These are phyloP conservation scores for Pseudomyrmex dendroicus DNA, from an alignment of 1,140 invertebrate species.

Conservation along the genomic window DNA sequence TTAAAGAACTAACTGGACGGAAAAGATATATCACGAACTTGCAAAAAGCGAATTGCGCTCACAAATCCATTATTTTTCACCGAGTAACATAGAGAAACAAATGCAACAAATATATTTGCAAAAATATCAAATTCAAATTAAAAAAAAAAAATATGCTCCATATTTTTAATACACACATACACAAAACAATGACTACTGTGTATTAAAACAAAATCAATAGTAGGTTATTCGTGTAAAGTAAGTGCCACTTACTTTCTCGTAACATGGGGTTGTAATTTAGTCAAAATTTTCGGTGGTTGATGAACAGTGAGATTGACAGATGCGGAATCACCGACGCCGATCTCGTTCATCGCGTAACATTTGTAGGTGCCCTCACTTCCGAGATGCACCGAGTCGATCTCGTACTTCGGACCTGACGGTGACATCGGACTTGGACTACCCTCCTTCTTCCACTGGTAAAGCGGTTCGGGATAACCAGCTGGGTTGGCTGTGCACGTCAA, in stretches of 20 bases:
- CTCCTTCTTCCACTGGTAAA: slow-evolving; percentile 94
- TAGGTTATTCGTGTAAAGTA: background rate
- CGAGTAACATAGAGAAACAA: background rate
- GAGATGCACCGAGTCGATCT: slow-evolving; percentile 92
- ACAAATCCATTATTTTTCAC: background rate
- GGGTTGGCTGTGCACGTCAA: slow-evolving; percentile 94
- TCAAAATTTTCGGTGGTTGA: slow-evolving; percentile 93
- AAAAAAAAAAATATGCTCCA: background rate
- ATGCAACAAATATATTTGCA: background rate
- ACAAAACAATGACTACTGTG: too few species aligned
- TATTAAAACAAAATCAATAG: background rate
- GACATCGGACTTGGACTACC: slow-evolving; percentile 87
- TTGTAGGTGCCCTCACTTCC: slow-evolving; percentile 95
- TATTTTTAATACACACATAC: background rate
- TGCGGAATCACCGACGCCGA: slow-evolving; percentile 93
- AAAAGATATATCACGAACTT: background rate
- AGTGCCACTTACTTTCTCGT: slow-evolving; percentile 86
- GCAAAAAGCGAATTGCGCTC: slow-evolving; percentile 28
- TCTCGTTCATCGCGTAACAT: slow-evolving; percentile 95
- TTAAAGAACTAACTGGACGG: slow-evolving; percentile 24
- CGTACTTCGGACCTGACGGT: slow-evolving; percentile 92
- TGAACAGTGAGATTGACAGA: slow-evolving; percentile 93
- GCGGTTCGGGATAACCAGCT: slow-evolving; percentile 94
- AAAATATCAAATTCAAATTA: slow-evolving; percentile 12
- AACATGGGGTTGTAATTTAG: slow-evolving; percentile 93